Evolutionary conservation across 2,888 invertebrate genomes (phyloP), one percentile per base, ranked within the genome.

Genomic region (Pyrgus malvae): DNA sequence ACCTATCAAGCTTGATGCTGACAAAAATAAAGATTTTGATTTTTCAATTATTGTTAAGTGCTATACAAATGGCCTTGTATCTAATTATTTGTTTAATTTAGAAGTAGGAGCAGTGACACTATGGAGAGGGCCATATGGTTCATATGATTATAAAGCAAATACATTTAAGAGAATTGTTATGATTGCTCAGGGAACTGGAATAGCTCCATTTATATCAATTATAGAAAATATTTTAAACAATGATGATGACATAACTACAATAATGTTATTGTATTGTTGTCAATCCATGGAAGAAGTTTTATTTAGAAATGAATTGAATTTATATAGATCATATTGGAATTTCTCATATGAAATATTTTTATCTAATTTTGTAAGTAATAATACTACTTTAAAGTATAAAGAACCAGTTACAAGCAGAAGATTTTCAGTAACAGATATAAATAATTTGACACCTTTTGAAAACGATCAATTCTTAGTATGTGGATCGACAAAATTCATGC

Each of bases 121-220:
- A 51, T 94, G 95, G 92, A 85, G 95, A 67, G 96, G 96, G 0
- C 95, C 96, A 0, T 94, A 94, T 80, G 95, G 95, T 6, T 78
- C 86, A 44, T 93, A 91, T 74, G 61, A 74, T 27, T 75, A 92
- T 25, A 67, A 70, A 56, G 78, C 74, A 11, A 91, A 91, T 67
- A 70, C 68, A 37, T 87, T 77, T 68, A 78, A 81, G 57, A 75
- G 78, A 68, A 73, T 90, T 31, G 65, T 88, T 17, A 85, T 90
- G 84, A 65, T 90, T 60, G 83, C 94, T 40, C 95, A 95, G 71
- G 96, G 96, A 0, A 94, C 95, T 17, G 96, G 95, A 0, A 91
- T 96, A 59, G 93, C 95, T 12, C 94, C 96, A 19, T 91, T 95
- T 68, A 88, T 92, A 64, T 88, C 92, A 11, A 90, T 96, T 8